Base-by-base conservation (phyloP, 2,797 vertebrate genomes). In the Chelonia mydas region DNA sequence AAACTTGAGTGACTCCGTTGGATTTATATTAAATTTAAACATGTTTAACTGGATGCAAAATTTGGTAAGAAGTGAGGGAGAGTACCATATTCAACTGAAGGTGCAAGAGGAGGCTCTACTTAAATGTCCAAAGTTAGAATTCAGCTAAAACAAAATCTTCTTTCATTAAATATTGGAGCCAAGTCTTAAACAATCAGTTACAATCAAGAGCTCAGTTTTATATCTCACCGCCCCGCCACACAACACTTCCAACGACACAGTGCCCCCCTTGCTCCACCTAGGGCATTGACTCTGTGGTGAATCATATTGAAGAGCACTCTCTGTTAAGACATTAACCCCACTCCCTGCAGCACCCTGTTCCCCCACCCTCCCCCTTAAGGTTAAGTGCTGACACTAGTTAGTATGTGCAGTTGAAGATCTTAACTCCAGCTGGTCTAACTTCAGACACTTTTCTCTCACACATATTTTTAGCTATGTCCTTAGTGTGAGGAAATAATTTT, bases 111-210 rank as follows among this genome's bases (percentile, higher is more conserved):
- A 41, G 21, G 17, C 11, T 37, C n/a, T 72, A 72, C 41, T 37
- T 41, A 37, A 72, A 23, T 72, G 3, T 41, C 13, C 31, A 61
- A 61, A 41, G 11, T 82, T 83, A 83, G n/a, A 90, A 27, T 68
- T 37, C 49, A 89, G n/a, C 85, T 74, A 94, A 92, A 86, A 93
- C 45, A 41, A 92, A 96, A 95, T 13, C 7, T 78, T 92, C 55
- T 92, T 97, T 88, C 33, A 86, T 86, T 95, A 96, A 96, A 84
- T 76, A 93, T 19, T 19, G 68, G 21, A 72, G 11, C 10, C n/a
- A 72, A 72, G 21, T 72, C 68, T 72, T 21, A 93, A 95, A 91
- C 86, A 89, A 83, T 51, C 19, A 94, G 90, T 91, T 87, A 86
- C 51, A 50, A 84, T 78, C 84, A 94, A 92, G 86, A 91, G 82